Evolutionary conservation across 2,797 vertebrate species (phyloP), one percentile per base, ranked within the genome.

Genomic region (Heterohyrax brucei): DNA sequence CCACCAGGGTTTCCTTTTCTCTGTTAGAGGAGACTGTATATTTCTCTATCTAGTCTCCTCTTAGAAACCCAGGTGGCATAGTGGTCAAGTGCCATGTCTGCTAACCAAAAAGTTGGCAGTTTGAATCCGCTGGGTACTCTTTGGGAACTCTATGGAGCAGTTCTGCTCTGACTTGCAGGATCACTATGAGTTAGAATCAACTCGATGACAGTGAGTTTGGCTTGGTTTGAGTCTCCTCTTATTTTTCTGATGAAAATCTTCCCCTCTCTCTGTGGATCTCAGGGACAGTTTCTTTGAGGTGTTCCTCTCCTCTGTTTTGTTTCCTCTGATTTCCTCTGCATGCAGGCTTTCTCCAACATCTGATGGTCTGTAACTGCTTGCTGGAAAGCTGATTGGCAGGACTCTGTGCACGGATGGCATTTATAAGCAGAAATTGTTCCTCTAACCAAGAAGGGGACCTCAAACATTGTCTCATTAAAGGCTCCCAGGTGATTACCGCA

Each of bases 161-260:
- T 39, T 39, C 3, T 39, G 39, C 39, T 39, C 39, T 39, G 39
- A 39, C 39, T 39, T 39, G 39, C 39, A 39, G 39, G 39, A 39
- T 39, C 39, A 39, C 39, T 39, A 39, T 39, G 39, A 39, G 39
- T 39, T 3, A 39, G 39, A 39, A 39, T 39, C 39, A 39, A 39
- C 39, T 39, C 39, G 39, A 39, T 39, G 39, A 39, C 39, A 39
- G 39, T 39, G 39, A 39, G 39, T 39, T 39, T 39, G 39, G 39
- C 39, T 39, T 39, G 39, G 39, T 39, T 39, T 39, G 39, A 39
- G 56, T 73, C 64, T 95, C 64, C 92, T 91, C 83, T 92, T 50
- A 21, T 75, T 95, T 95, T 64, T 21, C 48, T 75, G 89, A 87
- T 93, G 94, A 93, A 78, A 96, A 84, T 44, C 39, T 75, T 66